Percentiles rank a stretch among this genome's conserved stretches.
Conservation (phyloP, 1,140 invertebrate species). For the Oryzaephilus surinamensis region DNA sequence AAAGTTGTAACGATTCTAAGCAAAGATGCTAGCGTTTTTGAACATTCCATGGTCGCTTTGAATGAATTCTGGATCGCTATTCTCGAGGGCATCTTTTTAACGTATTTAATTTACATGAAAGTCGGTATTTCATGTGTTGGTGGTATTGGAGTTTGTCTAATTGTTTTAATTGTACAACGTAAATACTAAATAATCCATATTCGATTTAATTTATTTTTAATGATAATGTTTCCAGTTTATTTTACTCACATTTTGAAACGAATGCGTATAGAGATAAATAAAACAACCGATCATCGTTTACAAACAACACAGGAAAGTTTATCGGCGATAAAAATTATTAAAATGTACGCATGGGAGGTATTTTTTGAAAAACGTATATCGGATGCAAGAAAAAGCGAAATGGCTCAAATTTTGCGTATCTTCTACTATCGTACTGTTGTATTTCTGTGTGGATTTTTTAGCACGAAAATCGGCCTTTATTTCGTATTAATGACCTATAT, state of each 20-base stretch:
- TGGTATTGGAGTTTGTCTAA: no score
- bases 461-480: conserved; percentile 46
- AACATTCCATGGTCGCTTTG: conserved; percentile 52
- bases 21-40: conserved; percentile 70
- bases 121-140: no score
- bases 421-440: conserved; percentile 21
- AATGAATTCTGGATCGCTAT: conserved; percentile 68
- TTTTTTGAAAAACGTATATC: conserved; percentile 20
- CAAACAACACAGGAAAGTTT: conserved; percentile 24
- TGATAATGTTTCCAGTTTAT: no score
- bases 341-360: conserved; percentile 27
- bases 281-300: conserved; percentile 25
- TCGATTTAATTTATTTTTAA: no score
- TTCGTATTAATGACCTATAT: conserved; percentile 60
- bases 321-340: conserved; percentile 26
- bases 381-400: conserved; percentile 22
- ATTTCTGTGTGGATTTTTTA: conserved; percentile 40
- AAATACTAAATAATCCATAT: no score
- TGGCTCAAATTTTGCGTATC: conserved; percentile 16
- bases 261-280: conserved; percentile 14
- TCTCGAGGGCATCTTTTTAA: no score
- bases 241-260: no score
- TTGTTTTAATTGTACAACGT: no score
- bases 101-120: no score
- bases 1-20: conserved; percentile 84